A percentile compares a stretch with the other conserved stretches of the same genome.
phyloP scores from a whole-genome alignment of 2,888 invertebrate species.

The Axea sp. region DNA sequence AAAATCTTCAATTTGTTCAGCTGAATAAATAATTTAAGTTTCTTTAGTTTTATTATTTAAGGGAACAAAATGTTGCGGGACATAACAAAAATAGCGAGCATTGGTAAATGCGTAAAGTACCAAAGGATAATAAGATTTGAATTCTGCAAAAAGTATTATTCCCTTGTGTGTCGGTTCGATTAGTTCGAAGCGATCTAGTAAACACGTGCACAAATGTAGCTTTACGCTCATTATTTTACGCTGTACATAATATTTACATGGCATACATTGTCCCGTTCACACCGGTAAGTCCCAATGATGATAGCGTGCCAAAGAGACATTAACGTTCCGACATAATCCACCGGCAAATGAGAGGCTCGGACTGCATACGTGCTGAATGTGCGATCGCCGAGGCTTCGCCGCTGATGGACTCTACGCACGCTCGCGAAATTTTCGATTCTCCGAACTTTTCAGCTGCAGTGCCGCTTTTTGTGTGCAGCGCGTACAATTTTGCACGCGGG shows the following conservation, averaged over 20 bases:
- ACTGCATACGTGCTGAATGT: constrained; percentile 71
- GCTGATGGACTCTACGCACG: constrained; percentile 76
- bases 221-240: constrained; percentile 44
- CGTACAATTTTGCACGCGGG: constrained; percentile 62
- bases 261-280: constrained; percentile 72
- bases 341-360: constrained; percentile 75
- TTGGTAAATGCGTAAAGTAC: neutral
- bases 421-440: constrained; percentile 75
- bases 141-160: constrained; percentile 3
- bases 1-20: too few relatives aligned
- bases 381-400: constrained; percentile 66
- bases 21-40: too few relatives aligned
- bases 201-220: constrained; percentile 48
- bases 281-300: constrained; percentile 71
- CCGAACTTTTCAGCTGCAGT: constrained; percentile 70
- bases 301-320: constrained; percentile 73
- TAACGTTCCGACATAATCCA: constrained; percentile 75
- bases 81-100: too few relatives aligned
- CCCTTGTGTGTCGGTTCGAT: constrained; percentile 22
- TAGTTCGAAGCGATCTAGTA: constrained; percentile 28
- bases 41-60: too few relatives aligned
- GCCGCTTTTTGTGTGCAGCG: constrained; percentile 57
- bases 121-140: neutral
- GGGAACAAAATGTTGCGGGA: too few relatives aligned
- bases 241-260: constrained; percentile 60